phyloP scores from a whole-genome alignment of 2,888 invertebrate genomes.

The Tachystola acroxantha region DNA sequence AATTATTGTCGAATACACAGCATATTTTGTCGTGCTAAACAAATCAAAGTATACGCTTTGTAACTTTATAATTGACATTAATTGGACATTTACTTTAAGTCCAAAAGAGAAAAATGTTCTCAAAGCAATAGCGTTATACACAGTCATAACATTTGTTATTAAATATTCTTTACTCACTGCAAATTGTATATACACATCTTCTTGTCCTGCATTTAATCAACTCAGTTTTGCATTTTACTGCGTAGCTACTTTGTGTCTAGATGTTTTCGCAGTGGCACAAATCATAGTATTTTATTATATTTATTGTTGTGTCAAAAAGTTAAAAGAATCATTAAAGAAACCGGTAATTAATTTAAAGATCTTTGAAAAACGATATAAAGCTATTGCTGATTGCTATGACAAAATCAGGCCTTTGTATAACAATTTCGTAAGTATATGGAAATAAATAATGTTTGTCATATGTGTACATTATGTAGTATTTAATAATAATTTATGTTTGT shows the following conservation, averaged over 20 bases:
- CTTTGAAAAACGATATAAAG: not conserved
- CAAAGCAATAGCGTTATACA: constrained; percentile 3
- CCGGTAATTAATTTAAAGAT: not conserved
- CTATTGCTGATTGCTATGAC: not conserved
- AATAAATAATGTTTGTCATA: not conserved
- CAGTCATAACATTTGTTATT: not conserved
- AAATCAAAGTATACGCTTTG: constrained; percentile 3
- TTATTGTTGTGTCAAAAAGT: not conserved
- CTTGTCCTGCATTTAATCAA: not conserved
- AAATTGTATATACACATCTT: not conserved
- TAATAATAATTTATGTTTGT: too few relatives aligned
- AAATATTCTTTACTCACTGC: not conserved
- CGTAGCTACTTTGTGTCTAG: not conserved
- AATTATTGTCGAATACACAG: constrained; percentile 5
- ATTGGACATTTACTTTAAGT: constrained; percentile 4
- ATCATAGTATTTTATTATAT: not conserved
- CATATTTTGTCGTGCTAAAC: constrained; percentile 2
- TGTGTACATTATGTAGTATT: too few relatives aligned
- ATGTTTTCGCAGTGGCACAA: not conserved
- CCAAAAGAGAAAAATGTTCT: not conserved
- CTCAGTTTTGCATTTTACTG: constrained; percentile 1
- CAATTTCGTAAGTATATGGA: not conserved
- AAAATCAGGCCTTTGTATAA: not conserved
- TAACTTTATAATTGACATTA: constrained; percentile 6
- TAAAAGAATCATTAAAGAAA: not conserved